Conservation (phyloP, 2,888 invertebrate genomes). For the Ctenicera cuprea region DNA sequence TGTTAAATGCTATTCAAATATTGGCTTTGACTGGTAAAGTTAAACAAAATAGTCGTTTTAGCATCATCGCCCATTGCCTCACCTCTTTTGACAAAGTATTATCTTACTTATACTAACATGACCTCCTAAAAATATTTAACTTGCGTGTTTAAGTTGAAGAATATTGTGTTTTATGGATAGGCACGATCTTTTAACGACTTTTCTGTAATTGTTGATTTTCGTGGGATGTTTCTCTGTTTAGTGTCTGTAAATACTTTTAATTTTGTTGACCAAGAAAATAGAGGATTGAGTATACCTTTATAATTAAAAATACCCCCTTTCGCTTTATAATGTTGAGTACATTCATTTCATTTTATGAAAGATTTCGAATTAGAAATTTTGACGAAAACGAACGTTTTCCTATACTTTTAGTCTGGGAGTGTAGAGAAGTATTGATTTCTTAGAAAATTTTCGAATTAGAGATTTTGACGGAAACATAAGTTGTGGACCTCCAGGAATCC, state of each 20-base stretch:
- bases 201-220: slow-evolving; percentile 27
- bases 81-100: slow-evolving; percentile 31
- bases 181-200: slow-evolving; percentile 27
- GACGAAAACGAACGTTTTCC: too few species aligned
- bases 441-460: too few species aligned
- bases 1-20: slow-evolving; percentile 43
- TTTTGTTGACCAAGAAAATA: background rate
- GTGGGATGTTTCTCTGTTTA: slow-evolving; percentile 11
- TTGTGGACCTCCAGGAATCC: too few species aligned
- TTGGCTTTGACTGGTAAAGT: slow-evolving; percentile 27
- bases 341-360: too few species aligned
- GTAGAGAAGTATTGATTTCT: too few species aligned
- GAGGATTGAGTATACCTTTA: too few species aligned
- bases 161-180: slow-evolving; percentile 22
- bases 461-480: too few species aligned
- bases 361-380: too few species aligned
- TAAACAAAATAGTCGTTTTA: slow-evolving; percentile 19
- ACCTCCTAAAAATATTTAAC: slow-evolving; percentile 28
- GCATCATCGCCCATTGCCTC: slow-evolving; percentile 17
- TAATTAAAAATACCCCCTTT: too few species aligned
- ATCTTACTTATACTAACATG: slow-evolving; percentile 29
- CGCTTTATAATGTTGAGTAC: too few species aligned
- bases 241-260: background rate
- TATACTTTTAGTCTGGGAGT: too few species aligned
- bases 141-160: slow-evolving; percentile 20